Base-by-base conservation (phyloP, 2,888 invertebrate genomes). In the Myopa tessellatipennis region DNA sequence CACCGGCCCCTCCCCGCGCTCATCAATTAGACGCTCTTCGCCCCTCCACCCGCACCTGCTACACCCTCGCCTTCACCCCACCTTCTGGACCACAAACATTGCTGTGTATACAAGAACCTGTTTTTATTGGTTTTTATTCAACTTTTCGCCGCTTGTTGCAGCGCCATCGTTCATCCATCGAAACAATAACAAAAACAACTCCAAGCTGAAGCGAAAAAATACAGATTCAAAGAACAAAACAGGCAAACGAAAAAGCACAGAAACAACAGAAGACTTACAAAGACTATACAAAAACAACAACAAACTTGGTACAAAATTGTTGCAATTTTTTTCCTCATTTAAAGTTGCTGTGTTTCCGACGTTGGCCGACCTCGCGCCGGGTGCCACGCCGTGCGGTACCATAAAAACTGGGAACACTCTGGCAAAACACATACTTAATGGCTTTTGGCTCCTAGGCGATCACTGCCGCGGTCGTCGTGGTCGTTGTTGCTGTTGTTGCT, bases 351-450 rank as follows among this genome's bases (percentile, higher is more conserved):
- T 5, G 10, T n/a, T 55, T 55, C 67, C n/a, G n/a, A 63, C 63
- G 34, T 14, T 26, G 36, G 36, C 45, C 70, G 70, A 70, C 70
- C 70, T 70, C 70, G 70, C 70, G 58, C 70, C 55, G 18, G 34
- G 36, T 70, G 70, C 58, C 70, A 36, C 50, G 50, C 55, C 70
- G 34, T 58, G 67, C 63, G 10, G 36, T 36, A 65, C 34, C 4
- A 34, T 65, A 14, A n/a, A 55, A 55, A 55, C 58, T n/a, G 18
- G 60, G 60, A 60, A 60, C 72, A 55, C 65, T 60, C 61, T 6
- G 14, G 65, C 74, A 74, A 75, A 75, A 75, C 60, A 75, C 69
- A 75, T 69, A 69, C 69, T 75, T 75, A 75, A 75, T 75, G 75
- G 75, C 60, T 75, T 75, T 75, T 75, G 75, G 75, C 75, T 75